Conservation (phyloP, 2,113 vertebrate species). For the Notarius lentiginosus region DNA sequence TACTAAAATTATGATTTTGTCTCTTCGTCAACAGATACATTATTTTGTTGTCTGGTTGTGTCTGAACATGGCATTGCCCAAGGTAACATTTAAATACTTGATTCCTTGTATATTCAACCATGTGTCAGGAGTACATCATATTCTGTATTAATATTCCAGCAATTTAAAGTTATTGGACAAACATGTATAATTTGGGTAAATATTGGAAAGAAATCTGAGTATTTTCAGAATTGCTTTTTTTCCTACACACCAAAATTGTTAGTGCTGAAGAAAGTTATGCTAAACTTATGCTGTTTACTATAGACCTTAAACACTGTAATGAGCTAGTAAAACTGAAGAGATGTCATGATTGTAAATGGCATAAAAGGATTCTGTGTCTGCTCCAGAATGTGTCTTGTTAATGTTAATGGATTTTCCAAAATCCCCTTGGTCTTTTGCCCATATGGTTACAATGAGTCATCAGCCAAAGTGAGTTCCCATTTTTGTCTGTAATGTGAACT, state of each 20-base stretch:
- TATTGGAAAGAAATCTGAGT: not conserved
- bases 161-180: not conserved
- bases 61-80: not conserved
- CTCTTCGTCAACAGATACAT: not conserved
- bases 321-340: not conserved
- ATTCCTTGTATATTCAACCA: not conserved
- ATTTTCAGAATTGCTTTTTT: not conserved
- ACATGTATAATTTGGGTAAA: not conserved
- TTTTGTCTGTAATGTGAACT: constrained; percentile 20
- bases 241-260: not conserved
- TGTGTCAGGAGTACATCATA: not conserved
- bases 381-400: constrained; percentile 31
- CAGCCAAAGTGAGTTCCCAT: constrained; percentile 33
- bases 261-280: not conserved
- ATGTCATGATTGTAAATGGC: not conserved
- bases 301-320: not conserved
- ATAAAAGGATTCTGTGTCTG: constrained; percentile 11
- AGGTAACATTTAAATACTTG: not conserved
- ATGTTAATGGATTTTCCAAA: constrained; percentile 33
- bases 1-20: not conserved
- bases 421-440: constrained; percentile 22
- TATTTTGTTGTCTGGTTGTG: not conserved
- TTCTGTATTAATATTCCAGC: not conserved
- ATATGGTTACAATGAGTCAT: constrained; percentile 21
- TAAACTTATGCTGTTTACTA: not conserved